Conservation (phyloP, 1,140 invertebrate species). For the Galendromus occidentalis region DNA sequence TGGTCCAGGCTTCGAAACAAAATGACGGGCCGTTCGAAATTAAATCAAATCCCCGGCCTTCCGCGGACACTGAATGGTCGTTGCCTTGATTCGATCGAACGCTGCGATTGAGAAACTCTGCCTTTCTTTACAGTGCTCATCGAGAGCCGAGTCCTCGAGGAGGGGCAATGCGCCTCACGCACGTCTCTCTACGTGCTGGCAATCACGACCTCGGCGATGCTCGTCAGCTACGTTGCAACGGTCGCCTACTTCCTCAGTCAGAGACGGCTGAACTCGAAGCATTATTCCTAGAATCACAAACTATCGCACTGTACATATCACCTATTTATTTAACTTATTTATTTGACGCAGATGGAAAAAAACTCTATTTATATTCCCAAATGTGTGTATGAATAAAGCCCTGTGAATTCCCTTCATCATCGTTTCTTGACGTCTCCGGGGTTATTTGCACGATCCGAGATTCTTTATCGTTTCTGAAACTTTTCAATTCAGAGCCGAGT, state of each 20-base stretch:
- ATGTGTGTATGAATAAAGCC: no score
- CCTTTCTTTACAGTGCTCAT: constrained; percentile 8
- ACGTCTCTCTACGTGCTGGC: constrained; percentile 65
- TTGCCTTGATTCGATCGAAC: no score
- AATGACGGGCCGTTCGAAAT: no score
- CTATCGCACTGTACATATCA: background rate
- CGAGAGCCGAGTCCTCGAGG: constrained; percentile 40
- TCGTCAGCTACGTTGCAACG: constrained; percentile 49
- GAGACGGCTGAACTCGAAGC: background rate
- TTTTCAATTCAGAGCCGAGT: no score
- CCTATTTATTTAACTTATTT: background rate
- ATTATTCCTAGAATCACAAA: background rate
- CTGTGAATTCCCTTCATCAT: no score
- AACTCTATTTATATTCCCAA: no score
- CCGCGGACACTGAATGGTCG: no score
- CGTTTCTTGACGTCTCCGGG: no score
- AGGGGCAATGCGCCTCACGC: constrained; percentile 62
- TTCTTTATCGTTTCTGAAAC: no score
- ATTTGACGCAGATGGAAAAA: background rate
- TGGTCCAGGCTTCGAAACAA: no score
- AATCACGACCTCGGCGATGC: constrained; percentile 64
- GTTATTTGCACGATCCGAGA: no score
- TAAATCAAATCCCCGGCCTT: no score
- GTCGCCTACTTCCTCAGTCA: constrained; percentile 22
- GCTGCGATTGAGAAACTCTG: background rate